These are phyloP conservation scores for Hemicordylus capensis DNA, from an alignment of 2,113 vertebrate genomes.

Conservation along the genomic window DNA sequence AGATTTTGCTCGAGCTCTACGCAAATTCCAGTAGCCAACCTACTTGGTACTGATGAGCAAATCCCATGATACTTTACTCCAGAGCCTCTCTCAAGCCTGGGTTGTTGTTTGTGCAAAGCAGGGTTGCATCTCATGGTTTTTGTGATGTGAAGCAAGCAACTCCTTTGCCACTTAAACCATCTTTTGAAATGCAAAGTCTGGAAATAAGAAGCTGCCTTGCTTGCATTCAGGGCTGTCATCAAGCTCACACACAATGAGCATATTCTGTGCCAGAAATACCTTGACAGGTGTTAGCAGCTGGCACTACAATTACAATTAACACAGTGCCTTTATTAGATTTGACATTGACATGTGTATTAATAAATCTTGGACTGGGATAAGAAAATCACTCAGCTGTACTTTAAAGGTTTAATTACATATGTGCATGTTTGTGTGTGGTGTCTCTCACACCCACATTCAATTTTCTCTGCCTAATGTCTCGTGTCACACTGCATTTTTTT, in stretches of 20 bases:
- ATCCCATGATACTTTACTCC: constrained; percentile 43
- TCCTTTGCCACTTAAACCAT: constrained; percentile 64
- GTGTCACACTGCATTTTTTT: constrained; percentile 56
- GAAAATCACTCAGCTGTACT: constrained; percentile 64
- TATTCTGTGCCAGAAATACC: constrained; percentile 64
- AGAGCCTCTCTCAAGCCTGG: constrained; percentile 30
- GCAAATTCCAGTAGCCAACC: not conserved
- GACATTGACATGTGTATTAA: constrained; percentile 66
- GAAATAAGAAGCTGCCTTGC: constrained; percentile 58
- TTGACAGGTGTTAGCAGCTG: constrained; percentile 62
- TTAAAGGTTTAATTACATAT: constrained; percentile 71
- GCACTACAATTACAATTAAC: constrained; percentile 52
- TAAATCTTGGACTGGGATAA: constrained; percentile 66
- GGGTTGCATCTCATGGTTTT: constrained; percentile 59
- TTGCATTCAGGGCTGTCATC: constrained; percentile 53
- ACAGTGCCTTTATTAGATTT: constrained; percentile 62
- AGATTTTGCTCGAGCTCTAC: not conserved
- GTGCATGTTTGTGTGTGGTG: constrained; percentile 57
- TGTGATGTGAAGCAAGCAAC: constrained; percentile 57
- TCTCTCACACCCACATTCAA: constrained; percentile 49
- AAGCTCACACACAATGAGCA: constrained; percentile 56
- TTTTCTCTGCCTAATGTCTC: constrained; percentile 68
- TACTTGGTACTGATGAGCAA: constrained; percentile 58
- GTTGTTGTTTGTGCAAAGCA: constrained; percentile 57
- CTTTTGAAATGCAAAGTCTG: constrained; percentile 53